Conservation (phyloP, 2,113 vertebrate genomes). For the Percopsis transmontana region DNA sequence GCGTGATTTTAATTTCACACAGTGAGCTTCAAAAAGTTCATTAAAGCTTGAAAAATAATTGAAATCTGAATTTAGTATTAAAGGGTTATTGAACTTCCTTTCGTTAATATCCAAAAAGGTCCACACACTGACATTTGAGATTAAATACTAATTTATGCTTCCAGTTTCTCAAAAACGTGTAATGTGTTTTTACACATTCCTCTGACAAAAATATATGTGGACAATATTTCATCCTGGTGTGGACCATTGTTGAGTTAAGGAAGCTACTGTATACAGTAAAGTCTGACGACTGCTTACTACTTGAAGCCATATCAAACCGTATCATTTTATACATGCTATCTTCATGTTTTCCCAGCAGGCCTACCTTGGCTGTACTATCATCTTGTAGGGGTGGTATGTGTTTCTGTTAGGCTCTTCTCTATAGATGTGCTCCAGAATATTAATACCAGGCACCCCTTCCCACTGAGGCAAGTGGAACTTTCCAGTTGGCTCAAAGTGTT, state of each 20-base stretch:
- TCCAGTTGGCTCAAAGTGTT: conserved; percentile 35
- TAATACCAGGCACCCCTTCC: conserved; percentile 74
- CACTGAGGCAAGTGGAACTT: conserved; percentile 67
- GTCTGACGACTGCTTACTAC: no score
- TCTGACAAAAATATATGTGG: no score
- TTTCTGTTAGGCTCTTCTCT: conserved; percentile 49
- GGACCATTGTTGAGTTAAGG: no score
- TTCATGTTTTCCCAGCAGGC: not conserved
- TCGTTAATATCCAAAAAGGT: no score
- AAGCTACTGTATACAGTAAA: no score
- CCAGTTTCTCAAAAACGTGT: no score
- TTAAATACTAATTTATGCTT: no score
- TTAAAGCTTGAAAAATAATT: no score
- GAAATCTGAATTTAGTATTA: not conserved
- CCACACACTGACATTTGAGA: no score
- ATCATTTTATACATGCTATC: not conserved
- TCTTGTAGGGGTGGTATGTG: conserved; percentile 54
- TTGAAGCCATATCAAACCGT: not conserved
- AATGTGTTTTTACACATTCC: no score
- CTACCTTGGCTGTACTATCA: conserved; percentile 68
- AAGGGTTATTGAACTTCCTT: no score
- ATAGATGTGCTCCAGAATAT: conserved; percentile 79
- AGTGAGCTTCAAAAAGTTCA: not conserved
- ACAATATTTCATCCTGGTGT: no score
- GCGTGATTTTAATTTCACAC: not conserved